A percentile compares a stretch with the other conserved stretches of the same genome.
Conservation (phyloP, 2,113 vertebrate species). For the Corythornis vintsioides region DNA sequence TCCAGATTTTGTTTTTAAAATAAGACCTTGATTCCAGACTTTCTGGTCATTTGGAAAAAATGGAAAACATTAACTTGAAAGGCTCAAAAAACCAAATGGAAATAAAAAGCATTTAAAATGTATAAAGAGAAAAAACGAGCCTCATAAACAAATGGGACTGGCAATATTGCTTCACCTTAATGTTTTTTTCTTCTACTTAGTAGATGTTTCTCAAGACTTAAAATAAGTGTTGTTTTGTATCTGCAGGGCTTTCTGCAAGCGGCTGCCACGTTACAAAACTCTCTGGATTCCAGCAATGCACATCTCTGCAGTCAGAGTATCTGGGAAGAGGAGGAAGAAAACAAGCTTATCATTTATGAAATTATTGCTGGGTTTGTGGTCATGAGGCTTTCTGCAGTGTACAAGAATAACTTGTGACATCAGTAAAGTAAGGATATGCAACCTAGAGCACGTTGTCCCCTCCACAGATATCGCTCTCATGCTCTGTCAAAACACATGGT, state of each 20-base stretch:
- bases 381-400: neutral
- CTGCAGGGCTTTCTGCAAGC: constrained; percentile 52
- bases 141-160: constrained; percentile 24
- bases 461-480: neutral
- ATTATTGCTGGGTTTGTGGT: constrained; percentile 60
- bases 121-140: neutral
- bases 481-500: neutral
- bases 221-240: constrained; percentile 53
- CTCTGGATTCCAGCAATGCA: constrained; percentile 46
- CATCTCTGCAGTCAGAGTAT: neutral
- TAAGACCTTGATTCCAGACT: constrained; percentile 14
- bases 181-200: constrained; percentile 29
- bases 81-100: neutral
- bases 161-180: constrained; percentile 54
- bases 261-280: constrained; percentile 33
- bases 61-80: constrained; percentile 13
- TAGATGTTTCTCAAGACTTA: constrained; percentile 52
- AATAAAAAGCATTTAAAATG: constrained; percentile 30
- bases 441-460: neutral
- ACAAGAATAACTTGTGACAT: constrained; percentile 36
- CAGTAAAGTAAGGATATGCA: neutral
- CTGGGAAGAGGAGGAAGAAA: constrained; percentile 37
- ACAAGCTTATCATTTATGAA: constrained; percentile 57
- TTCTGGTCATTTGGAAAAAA: neutral
- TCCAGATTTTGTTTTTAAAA: constrained; percentile 30